Conservation (phyloP, 30 jellyfish, hydroid and myxozoan species). For the Pseudorhiza aurosa region DNA sequence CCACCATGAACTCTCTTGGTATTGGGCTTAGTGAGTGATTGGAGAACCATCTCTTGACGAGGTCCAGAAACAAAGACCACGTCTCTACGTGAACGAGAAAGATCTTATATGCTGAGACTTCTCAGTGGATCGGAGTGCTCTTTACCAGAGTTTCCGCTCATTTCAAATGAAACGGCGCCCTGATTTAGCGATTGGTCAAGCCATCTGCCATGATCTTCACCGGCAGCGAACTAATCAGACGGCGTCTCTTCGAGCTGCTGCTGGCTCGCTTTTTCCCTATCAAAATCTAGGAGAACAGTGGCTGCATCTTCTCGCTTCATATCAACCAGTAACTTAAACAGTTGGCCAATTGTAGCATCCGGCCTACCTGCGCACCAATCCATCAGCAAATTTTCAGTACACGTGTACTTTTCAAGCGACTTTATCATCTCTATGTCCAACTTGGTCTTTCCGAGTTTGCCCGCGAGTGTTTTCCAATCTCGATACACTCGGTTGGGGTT, state of each 20-base stretch:
- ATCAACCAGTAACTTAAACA: constrained; percentile 1
- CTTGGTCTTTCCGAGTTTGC: constrained; percentile 25
- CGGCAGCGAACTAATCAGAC: too few relatives aligned
- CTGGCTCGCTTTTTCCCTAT: background rate
- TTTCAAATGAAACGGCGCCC: too few relatives aligned
- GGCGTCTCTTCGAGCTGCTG: constrained; percentile 29
- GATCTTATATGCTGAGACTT: too few relatives aligned
- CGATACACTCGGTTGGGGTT: constrained; percentile 38
- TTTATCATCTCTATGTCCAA: constrained; percentile 27
- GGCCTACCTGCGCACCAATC: constrained; percentile 26
- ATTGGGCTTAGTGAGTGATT: too few relatives aligned
- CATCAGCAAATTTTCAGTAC: constrained; percentile 27
- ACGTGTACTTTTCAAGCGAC: background rate
- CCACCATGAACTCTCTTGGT: too few relatives aligned
- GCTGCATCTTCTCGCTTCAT: constrained; percentile 57
- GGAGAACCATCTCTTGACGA: too few relatives aligned
- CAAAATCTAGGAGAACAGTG: constrained; percentile 7
- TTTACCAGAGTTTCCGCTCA: too few relatives aligned
- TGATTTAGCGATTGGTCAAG: too few relatives aligned
- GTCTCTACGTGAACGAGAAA: too few relatives aligned
- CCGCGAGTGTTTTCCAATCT: constrained; percentile 66
- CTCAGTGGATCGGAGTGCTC: too few relatives aligned
- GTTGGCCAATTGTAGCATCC: constrained; percentile 15
- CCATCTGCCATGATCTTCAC: too few relatives aligned
- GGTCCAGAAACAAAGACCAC: too few relatives aligned